Base-by-base conservation (phyloP, 2,113 vertebrate genomes). In the Sminthopsis crassicaudata region DNA sequence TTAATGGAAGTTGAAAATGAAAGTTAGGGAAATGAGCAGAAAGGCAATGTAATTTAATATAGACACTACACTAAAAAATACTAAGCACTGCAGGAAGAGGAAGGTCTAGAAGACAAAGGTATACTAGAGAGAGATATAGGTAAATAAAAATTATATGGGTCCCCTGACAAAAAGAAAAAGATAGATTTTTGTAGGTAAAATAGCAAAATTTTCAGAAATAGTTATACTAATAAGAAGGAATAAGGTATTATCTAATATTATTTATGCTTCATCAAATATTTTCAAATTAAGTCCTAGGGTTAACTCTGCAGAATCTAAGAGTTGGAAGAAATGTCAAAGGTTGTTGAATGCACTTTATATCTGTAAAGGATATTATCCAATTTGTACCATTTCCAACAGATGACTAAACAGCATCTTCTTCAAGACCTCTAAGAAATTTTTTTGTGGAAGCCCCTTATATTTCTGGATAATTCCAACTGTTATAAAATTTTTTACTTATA, bases 1-100 rank as follows among this genome's bases (percentile, higher is more conserved):
- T 94, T 94, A 51, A 96, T 53, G 53, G 19, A 67, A 97, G 95
- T 94, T 94, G 95, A 95, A 94, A 94, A 55, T 46, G 89, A 95
- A 95, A 96, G 48, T 36, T 55, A 94, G 92, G 48, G 14, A 24
- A 92, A n/a, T 91, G 53, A 92, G n/a, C 23, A 84, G 67, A 42
- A 42, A 84, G 67, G 19, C 67, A 84, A 42, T 42, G 16, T 84
- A 23, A 84, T 42, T 84, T 84, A n/a, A 42, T 84, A 84, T 42
- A 84, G 67, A 84, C 14, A 5, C 6, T 8, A 84, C 42, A 42
- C 67, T 84, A 42, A 84, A 76, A 84, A 22, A 16, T 76, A 16
- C 36, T n/a, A 84, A 84, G 36, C 67, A 84, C 6, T 42, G 8
- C 19, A 42, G 19, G 67, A 84, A 23, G n/a, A 84, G 67, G 6